Evolutionary conservation across 2,888 invertebrate genomes (phyloP).

Genomic region (Dryomyza anilis): DNA sequence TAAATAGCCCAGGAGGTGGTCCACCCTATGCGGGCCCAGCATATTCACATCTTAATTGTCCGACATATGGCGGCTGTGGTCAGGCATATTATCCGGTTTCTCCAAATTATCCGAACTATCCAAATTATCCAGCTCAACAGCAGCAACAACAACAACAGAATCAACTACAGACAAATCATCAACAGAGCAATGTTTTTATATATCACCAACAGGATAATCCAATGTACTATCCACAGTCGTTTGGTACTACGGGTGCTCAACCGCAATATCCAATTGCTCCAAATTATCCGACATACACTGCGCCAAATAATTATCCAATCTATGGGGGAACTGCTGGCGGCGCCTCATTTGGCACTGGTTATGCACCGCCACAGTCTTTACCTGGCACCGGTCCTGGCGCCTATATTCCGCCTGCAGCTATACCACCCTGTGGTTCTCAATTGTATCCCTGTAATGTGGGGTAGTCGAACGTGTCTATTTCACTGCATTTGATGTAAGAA

Average conservation of each 20-base stretch:
- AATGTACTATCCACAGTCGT: too few species aligned
- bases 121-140: slow-evolving; percentile 27
- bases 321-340: neutral
- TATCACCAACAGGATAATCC: slow-evolving; percentile 44
- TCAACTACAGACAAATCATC: slow-evolving; percentile 34
- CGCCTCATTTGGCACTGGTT: neutral
- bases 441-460: slow-evolving; percentile 8
- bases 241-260: neutral
- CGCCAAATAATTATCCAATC: neutral
- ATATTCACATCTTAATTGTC: slow-evolving; percentile 44
- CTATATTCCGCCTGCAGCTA: neutral
- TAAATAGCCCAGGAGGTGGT: slow-evolving; percentile 11
- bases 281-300: neutral
- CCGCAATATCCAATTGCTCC: neutral
- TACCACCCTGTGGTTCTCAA: neutral
- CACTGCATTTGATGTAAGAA: too few species aligned
- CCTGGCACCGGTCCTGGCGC: neutral
- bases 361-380: neutral
- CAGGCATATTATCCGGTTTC: slow-evolving; percentile 29
- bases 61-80: slow-evolving; percentile 44
- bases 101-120: slow-evolving; percentile 35
- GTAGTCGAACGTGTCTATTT: neutral
- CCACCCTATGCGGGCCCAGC: slow-evolving; percentile 45
- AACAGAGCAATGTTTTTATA: slow-evolving; percentile 46
- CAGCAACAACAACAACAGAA: slow-evolving; percentile 38